Conservation (phyloP, 2,113 vertebrate genomes). For the Pholis gunnellus region DNA sequence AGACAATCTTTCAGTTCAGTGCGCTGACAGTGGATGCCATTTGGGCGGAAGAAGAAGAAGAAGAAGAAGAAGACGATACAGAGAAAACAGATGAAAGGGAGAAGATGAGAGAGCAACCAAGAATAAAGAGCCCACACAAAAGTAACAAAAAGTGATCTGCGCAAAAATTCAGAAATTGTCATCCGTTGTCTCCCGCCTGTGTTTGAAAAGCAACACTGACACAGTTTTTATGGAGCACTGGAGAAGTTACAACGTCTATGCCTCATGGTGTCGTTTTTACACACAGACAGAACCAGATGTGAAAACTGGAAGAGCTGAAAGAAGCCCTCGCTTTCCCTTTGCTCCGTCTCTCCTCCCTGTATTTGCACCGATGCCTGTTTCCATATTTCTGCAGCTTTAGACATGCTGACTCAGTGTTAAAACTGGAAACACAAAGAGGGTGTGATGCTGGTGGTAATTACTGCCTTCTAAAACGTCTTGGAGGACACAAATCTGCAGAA, state of each 20-base stretch:
- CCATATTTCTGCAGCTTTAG: constrained; percentile 19
- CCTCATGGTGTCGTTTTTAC: constrained; percentile 50
- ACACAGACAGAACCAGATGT: constrained; percentile 62
- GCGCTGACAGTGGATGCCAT: constrained; percentile 11
- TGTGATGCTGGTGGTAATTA: not conserved
- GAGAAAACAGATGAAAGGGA: not conserved
- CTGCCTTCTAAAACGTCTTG: not conserved
- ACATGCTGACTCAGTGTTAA: constrained; percentile 40
- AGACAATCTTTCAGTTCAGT: constrained; percentile 2
- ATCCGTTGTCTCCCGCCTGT: not conserved
- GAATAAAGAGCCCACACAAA: constrained; percentile 16
- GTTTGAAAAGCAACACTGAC: constrained; percentile 39
- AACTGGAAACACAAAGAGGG: constrained; percentile 18
- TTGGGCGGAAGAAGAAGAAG: not conserved
- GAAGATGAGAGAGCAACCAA: not conserved
- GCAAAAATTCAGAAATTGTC: constrained; percentile 11
- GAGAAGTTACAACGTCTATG: constrained; percentile 27
- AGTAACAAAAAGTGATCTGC: constrained; percentile 17
- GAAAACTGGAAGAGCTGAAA: constrained; percentile 43
- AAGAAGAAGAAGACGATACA: not conserved
- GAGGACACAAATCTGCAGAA: not conserved
- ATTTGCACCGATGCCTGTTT: constrained; percentile 30
- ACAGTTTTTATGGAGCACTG: constrained; percentile 27
- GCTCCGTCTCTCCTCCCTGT: constrained; percentile 1
- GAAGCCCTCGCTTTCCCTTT: not conserved